A percentile compares a stretch with the other conserved stretches of the same genome.
Conservation (phyloP, 2,888 invertebrate genomes). For the Eilema sororculum region DNA sequence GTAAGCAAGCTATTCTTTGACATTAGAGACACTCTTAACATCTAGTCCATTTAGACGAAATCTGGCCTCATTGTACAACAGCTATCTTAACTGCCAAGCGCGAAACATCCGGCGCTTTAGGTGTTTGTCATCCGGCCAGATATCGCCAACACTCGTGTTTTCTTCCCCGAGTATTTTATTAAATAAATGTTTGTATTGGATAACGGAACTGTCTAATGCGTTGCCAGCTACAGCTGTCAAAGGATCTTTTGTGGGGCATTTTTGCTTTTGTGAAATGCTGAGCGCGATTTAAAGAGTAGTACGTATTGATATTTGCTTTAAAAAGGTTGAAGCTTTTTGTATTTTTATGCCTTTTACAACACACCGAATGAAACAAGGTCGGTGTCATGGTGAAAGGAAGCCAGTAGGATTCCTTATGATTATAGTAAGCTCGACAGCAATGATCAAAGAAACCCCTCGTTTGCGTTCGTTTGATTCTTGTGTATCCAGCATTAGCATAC, state of each 20-base stretch:
- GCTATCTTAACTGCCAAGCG: slow-evolving; percentile 63
- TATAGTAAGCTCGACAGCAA: no score
- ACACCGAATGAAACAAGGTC: not conserved
- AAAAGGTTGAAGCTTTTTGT: not conserved
- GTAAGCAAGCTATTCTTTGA: not conserved
- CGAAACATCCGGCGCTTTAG: slow-evolving; percentile 60
- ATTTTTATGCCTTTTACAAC: not conserved
- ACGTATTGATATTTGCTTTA: not conserved
- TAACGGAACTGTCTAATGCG: slow-evolving; percentile 40
- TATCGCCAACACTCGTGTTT: slow-evolving; percentile 35
- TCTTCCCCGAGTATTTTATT: slow-evolving; percentile 42
- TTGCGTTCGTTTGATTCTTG: not conserved
- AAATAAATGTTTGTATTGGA: slow-evolving; percentile 46
- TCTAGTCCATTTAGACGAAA: slow-evolving; percentile 44
- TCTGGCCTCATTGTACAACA: slow-evolving; percentile 50
- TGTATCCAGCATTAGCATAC: no score
- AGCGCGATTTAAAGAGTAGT: not conserved
- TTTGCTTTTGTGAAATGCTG: not conserved
- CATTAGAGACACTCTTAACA: not conserved
- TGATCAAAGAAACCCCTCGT: not conserved
- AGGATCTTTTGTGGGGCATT: slow-evolving; percentile 7
- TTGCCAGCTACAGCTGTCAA: slow-evolving; percentile 20
- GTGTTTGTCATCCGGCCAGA: slow-evolving; percentile 42
- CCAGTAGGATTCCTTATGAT: no score
- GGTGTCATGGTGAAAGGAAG: not conserved